Percentiles rank a stretch among this genome's conserved stretches.
Conservation (phyloP, 1,140 invertebrate species). For the Euborellia annulipes region DNA sequence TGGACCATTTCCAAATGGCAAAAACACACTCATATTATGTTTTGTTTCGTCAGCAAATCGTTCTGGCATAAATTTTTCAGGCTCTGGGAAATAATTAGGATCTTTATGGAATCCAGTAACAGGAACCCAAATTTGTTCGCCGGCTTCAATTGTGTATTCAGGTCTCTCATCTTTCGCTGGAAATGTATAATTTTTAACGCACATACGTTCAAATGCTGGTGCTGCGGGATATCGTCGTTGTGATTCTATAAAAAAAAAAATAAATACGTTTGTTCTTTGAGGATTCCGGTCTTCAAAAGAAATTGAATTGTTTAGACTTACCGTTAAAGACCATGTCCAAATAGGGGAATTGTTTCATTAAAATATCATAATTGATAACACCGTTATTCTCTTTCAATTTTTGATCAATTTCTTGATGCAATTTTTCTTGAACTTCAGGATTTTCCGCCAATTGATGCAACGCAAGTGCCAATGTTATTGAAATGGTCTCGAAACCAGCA, state of each 20-base stretch:
- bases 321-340: constrained; percentile 26
- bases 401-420: constrained; percentile 28
- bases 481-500: constrained; percentile 30
- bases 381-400: constrained; percentile 16
- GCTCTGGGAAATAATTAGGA: constrained; percentile 30
- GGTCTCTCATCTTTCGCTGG: constrained; percentile 7
- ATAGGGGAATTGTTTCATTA: constrained; percentile 27
- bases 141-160: constrained; percentile 18
- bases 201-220: constrained; percentile 30
- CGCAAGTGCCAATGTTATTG: constrained; percentile 26
- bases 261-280: neutral
- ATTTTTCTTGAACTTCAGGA: constrained; percentile 29
- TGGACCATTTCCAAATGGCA: constrained; percentile 38
- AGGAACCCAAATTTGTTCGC: constrained; percentile 25
- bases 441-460: constrained; percentile 30
- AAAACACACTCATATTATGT: constrained; percentile 20
- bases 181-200: constrained; percentile 24
- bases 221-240: constrained; percentile 38
- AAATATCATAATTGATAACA: constrained; percentile 24
- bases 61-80: constrained; percentile 34
- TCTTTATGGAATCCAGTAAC: constrained; percentile 33
- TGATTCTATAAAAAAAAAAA: constrained; percentile 26
- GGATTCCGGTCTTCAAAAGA: too few species aligned
- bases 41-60: constrained; percentile 33
- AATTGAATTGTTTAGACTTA: too few species aligned